Conservation (phyloP, 2,888 invertebrate genomes). For the Ceriagrion tenellum region DNA sequence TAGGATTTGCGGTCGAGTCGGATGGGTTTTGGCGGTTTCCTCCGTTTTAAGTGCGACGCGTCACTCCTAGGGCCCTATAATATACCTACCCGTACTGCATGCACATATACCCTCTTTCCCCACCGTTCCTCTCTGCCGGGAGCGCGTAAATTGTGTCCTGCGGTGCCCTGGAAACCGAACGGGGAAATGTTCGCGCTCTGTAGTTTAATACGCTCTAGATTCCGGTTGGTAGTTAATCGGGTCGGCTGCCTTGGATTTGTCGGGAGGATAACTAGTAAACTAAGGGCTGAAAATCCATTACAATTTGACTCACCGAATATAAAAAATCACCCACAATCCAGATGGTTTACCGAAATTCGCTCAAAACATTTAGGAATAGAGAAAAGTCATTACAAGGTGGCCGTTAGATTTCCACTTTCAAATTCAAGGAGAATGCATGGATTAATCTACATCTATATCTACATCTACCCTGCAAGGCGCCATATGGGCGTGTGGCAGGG, state of each 20-base stretch:
- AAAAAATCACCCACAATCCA: not conserved
- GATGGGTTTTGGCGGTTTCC: constrained; percentile 27
- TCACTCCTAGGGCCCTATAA: not conserved
- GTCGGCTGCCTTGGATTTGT: not conserved
- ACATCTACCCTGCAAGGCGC: too few species aligned
- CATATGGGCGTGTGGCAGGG: too few species aligned
- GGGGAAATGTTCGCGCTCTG: not conserved
- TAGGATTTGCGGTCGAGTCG: not conserved
- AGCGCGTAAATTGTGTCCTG: not conserved
- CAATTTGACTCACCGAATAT: not conserved
- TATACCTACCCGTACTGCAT: not conserved
- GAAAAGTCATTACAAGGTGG: too few species aligned
- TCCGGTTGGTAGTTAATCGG: not conserved
- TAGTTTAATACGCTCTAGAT: not conserved
- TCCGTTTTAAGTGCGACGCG: not conserved
- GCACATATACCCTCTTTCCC: not conserved
- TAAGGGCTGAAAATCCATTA: not conserved
- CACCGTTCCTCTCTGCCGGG: not conserved
- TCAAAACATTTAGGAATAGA: too few species aligned
- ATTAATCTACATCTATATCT: too few species aligned
- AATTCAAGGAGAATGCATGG: too few species aligned
- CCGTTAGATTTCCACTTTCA: too few species aligned
- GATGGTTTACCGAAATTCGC: not conserved
- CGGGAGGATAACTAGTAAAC: not conserved
- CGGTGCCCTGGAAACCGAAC: not conserved